These are phyloP conservation scores for Struthidea cinerea DNA, from an alignment of 2,113 vertebrate genomes.

Conservation along the genomic window DNA sequence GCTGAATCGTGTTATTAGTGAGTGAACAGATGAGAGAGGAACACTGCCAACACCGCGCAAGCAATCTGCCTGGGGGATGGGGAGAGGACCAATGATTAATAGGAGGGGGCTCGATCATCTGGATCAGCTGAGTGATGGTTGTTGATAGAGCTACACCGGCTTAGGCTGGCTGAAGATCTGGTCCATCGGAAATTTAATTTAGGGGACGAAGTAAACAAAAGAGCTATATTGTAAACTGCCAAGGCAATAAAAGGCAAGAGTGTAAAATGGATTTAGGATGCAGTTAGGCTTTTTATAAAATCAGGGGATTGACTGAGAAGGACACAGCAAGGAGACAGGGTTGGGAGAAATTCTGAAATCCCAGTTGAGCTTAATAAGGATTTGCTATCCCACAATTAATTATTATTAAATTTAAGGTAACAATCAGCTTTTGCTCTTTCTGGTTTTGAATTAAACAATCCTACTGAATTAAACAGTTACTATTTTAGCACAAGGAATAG, in stretches of 20 bases:
- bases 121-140: neutral
- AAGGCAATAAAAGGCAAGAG: neutral
- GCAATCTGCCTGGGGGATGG: neutral
- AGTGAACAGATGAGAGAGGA: slow-evolving; percentile 8
- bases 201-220: neutral
- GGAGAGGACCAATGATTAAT: neutral
- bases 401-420: neutral
- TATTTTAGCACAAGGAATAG: neutral
- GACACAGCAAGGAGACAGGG: neutral
- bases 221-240: neutral
- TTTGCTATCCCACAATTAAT: neutral
- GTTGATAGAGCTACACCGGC: neutral
- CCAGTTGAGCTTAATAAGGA: neutral
- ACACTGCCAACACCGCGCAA: neutral
- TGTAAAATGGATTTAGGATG: slow-evolving; percentile 23
- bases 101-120: neutral
- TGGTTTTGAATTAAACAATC: neutral
- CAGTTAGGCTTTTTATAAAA: neutral
- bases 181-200: neutral
- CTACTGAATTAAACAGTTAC: neutral
- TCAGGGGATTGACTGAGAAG: neutral
- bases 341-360: neutral
- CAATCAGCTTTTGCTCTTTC: neutral
- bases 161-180: neutral
- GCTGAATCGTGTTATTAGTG: slow-evolving; percentile 16